Evolutionary conservation across 2,797 vertebrate species (phyloP).

Genomic region (Clangula hyemalis): DNA sequence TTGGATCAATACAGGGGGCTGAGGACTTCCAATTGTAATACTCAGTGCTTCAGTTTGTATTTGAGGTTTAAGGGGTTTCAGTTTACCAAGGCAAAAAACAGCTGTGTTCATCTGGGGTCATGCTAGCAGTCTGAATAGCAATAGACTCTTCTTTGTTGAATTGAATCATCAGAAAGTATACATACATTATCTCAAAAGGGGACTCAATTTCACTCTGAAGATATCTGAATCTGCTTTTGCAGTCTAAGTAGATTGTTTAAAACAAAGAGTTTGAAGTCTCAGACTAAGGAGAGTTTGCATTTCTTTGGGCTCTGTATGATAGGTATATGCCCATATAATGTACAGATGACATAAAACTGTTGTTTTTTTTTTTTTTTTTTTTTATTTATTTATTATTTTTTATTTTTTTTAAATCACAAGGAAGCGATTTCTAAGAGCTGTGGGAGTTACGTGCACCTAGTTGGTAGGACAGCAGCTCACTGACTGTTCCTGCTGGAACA

Average conservation of each 20-base stretch:
- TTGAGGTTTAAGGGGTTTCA: not conserved
- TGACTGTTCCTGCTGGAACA: not conserved
- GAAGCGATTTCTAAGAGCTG: not conserved
- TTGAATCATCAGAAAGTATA: not conserved
- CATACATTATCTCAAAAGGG: not conserved
- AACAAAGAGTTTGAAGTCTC: not conserved
- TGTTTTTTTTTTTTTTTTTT: not conserved
- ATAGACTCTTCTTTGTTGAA: accelerated
- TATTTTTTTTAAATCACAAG: not conserved
- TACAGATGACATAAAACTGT: accelerated
- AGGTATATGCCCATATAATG: not conserved
- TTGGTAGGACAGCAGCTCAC: not conserved
- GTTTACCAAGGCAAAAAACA: not conserved
- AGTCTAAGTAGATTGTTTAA: not conserved
- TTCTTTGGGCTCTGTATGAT: not conserved
- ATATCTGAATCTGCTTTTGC: not conserved
- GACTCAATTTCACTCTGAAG: not conserved
- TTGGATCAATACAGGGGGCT: not conserved
- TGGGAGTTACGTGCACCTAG: not conserved
- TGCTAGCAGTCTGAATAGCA: not conserved
- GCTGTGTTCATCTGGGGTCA: not conserved
- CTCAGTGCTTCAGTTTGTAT: not conserved
- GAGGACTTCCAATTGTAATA: not conserved
- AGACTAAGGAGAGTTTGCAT: not conserved
- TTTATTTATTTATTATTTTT: not conserved